These are phyloP conservation scores for Trematomus loennbergii DNA, from an alignment of 2,113 vertebrate species.

Conservation along the genomic window DNA sequence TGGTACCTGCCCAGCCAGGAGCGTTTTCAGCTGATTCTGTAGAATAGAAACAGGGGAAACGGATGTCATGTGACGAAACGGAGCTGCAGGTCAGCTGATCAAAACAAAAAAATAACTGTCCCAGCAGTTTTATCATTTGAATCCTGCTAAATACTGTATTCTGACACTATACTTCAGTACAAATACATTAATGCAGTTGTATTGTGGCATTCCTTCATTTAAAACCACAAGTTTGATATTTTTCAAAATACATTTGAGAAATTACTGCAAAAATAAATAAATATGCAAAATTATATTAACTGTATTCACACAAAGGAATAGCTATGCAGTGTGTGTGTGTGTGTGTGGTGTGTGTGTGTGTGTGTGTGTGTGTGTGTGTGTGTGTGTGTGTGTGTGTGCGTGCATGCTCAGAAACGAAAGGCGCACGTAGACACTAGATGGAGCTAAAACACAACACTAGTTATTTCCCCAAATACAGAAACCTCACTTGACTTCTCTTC, in stretches of 20 bases:
- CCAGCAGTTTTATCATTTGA: not conserved
- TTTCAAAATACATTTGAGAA: not conserved
- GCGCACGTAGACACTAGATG: conserved; percentile 20
- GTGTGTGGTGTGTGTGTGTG: not conserved
- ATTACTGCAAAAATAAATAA: not conserved
- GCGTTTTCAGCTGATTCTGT: conserved; percentile 5
- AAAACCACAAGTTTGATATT: not conserved
- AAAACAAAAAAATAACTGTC: not conserved
- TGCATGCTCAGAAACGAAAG: not conserved
- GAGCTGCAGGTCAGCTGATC: conserved; percentile 65
- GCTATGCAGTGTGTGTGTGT: too few relatives aligned
- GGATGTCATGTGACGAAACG: conserved; percentile 59
- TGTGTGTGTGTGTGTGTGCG: not conserved
- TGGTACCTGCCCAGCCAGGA: too few relatives aligned
- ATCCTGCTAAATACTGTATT: not conserved
- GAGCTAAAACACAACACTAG: conserved; percentile 7
- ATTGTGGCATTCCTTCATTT: too few relatives aligned
- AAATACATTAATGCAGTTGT: not conserved
- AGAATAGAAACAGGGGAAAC: conserved; percentile 17
- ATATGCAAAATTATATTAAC: not conserved
- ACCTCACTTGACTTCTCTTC: not conserved
- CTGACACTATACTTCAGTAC: not conserved
- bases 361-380: not conserved
- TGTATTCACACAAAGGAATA: not conserved
- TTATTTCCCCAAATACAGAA: not conserved